These are phyloP conservation scores for Apodemus speciosus DNA, from an alignment of 2,113 vertebrate genomes.

Conservation along the genomic window DNA sequence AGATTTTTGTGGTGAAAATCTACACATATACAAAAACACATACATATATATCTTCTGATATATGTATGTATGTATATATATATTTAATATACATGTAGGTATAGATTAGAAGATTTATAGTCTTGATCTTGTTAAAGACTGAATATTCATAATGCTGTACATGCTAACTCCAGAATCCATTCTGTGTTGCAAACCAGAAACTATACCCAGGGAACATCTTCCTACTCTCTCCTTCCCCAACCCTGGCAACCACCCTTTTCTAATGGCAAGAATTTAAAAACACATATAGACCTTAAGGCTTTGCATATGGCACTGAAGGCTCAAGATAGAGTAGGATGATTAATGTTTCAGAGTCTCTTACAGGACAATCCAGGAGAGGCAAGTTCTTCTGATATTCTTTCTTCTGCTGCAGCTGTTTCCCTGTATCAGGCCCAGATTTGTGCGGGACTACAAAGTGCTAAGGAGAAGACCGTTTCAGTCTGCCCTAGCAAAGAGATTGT, in stretches of 20 bases:
- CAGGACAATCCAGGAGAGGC: neutral
- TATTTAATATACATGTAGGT: no score
- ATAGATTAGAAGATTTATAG: neutral
- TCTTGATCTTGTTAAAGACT: neutral
- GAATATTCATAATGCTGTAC: neutral
- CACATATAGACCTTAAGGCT: neutral
- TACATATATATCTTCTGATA: neutral
- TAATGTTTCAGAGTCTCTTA: neutral
- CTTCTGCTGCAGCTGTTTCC: neutral
- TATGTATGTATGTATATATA: neutral
- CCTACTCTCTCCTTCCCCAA: neutral
- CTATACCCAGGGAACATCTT: neutral
- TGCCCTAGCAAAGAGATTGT: neutral
- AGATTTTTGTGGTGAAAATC: neutral
- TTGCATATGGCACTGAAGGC: neutral
- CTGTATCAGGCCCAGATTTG: rapidly evolving
- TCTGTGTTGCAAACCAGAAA: neutral
- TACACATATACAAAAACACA: no score
- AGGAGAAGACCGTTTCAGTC: neutral
- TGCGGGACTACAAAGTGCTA: no score
- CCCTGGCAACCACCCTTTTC: neutral
- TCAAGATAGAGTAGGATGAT: neutral
- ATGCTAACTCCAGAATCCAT: neutral
- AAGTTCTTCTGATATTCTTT: neutral
- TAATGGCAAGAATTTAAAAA: neutral